These are phyloP conservation scores for Tetheella fluctuosa DNA, from an alignment of 2,888 invertebrate species.

Conservation along the genomic window DNA sequence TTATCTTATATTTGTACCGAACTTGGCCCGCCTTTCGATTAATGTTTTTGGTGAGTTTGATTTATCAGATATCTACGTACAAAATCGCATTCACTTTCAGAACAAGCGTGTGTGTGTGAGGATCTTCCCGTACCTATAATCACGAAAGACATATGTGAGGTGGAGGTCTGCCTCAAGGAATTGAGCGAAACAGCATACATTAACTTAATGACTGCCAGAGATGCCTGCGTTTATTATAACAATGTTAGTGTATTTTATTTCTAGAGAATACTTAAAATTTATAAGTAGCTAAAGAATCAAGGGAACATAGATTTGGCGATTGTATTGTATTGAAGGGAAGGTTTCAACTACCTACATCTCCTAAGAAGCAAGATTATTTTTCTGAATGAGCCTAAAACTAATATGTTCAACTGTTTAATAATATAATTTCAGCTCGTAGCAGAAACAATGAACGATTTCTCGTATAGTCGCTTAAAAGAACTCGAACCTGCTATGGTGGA, in stretches of 20 bases:
- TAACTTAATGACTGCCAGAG: constrained; percentile 58
- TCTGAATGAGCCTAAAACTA: too few species aligned
- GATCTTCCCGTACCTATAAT: constrained; percentile 41
- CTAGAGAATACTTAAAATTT: background rate
- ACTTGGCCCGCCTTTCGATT: too few species aligned
- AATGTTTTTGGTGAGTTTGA: too few species aligned
- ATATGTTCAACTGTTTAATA: background rate
- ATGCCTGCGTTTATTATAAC: constrained; percentile 62
- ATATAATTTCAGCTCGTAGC: constrained; percentile 51
- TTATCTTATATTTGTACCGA: too few species aligned
- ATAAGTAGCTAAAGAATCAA: too few species aligned
- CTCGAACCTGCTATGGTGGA: constrained; percentile 50
- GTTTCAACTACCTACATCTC: too few species aligned
- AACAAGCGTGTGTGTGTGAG: constrained; percentile 28
- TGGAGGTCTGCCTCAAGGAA: constrained; percentile 58
- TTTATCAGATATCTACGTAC: background rate
- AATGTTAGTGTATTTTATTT: constrained; percentile 40
- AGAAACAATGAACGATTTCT: constrained; percentile 55
- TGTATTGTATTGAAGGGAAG: too few species aligned
- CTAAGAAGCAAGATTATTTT: too few species aligned
- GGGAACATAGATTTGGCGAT: too few species aligned
- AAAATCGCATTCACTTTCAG: constrained; percentile 12
- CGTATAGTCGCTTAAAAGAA: constrained; percentile 36
- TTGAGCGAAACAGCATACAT: constrained; percentile 43
- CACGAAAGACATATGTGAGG: constrained; percentile 58